Conservation (phyloP, 2,888 invertebrate species). For the Altica lythri region DNA sequence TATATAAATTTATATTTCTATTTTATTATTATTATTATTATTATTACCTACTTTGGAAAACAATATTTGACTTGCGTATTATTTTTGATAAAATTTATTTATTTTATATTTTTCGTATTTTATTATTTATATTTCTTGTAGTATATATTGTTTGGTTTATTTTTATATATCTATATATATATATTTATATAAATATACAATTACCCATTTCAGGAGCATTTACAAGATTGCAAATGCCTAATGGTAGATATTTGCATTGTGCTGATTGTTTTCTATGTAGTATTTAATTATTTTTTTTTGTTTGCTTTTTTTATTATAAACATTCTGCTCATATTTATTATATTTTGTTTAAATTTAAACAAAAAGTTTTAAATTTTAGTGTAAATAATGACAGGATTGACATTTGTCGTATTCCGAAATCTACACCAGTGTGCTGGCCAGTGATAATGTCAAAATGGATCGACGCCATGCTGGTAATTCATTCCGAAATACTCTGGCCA, state of each 20-base stretch:
- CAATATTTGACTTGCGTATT: conserved; percentile 32
- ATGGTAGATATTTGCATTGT: conserved; percentile 27
- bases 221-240: conserved; percentile 30
- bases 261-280: conserved; percentile 43
- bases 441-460: too few relatives aligned
- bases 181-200: too few relatives aligned
- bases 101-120: conserved; percentile 29
- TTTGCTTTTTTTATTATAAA: conserved; percentile 12
- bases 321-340: conserved; percentile 19
- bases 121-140: conserved; percentile 33
- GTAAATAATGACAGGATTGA: too few relatives aligned
- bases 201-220: conserved; percentile 42
- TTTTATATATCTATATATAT: too few relatives aligned
- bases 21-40: conserved; percentile 28
- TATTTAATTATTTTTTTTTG: conserved; percentile 16
- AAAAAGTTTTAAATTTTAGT: background rate
- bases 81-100: conserved; percentile 18
- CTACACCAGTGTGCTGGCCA: too few relatives aligned
- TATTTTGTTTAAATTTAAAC: conserved; percentile 2
- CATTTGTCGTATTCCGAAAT: too few relatives aligned
- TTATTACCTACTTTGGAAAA: conserved; percentile 44
- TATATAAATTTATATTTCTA: conserved; percentile 22
- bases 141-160: too few relatives aligned
- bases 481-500: too few relatives aligned
- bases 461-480: too few relatives aligned